These are phyloP conservation scores for Corythoichthys haematopterus DNA, from an alignment of 2,113 vertebrate genomes.

Conservation along the genomic window DNA sequence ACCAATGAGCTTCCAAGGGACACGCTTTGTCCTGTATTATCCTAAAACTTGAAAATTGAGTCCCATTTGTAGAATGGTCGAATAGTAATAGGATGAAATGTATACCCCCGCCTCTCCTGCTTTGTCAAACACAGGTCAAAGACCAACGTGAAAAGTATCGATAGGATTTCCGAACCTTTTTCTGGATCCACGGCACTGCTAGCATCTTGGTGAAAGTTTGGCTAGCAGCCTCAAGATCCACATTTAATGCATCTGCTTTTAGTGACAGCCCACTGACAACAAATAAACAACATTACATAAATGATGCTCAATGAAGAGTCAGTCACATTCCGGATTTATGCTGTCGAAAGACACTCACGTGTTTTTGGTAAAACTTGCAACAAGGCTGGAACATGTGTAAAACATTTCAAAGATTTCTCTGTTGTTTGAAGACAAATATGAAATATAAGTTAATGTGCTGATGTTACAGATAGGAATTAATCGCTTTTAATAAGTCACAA, in stretches of 20 bases:
- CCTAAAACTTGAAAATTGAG: too few relatives aligned
- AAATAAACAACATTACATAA: not conserved
- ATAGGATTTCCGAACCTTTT: conserved; percentile 43
- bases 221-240: conserved; percentile 60
- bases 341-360: conserved; percentile 33
- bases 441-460: not conserved
- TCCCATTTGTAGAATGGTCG: too few relatives aligned
- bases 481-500: not conserved
- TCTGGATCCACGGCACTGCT: conserved; percentile 52
- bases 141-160: too few relatives aligned
- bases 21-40: too few relatives aligned
- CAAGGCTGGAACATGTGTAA: conserved; percentile 62
- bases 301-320: not conserved
- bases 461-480: not conserved
- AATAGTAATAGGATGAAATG: too few relatives aligned
- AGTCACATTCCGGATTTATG: not conserved
- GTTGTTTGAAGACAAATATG: conserved; percentile 17
- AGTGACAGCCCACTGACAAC: conserved; percentile 29
- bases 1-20: too few relatives aligned
- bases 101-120: too few relatives aligned
- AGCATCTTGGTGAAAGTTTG: conserved; percentile 53
- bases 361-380: conserved; percentile 62
- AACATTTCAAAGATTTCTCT: conserved; percentile 59
- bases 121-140: too few relatives aligned
- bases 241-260: conserved; percentile 26